phyloP scores from a whole-genome alignment of 2,888 invertebrate genomes.

The Drosophila subsilvestris region DNA sequence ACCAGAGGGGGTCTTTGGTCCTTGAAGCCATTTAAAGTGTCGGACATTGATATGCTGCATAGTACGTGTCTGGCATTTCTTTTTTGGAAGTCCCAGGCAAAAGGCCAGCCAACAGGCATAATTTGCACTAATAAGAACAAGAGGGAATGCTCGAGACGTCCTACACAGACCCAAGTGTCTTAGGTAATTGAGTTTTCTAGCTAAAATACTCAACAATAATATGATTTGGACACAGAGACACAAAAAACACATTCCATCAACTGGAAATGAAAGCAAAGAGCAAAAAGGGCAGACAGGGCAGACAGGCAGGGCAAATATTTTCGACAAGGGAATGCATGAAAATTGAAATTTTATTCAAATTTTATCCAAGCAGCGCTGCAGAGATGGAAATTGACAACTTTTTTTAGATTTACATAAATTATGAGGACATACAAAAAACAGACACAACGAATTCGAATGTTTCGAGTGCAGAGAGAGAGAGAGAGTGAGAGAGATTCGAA shows the following conservation, averaged over 20 bases:
- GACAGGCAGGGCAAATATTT: background rate
- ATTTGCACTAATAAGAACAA: constrained; percentile 68
- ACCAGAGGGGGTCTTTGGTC: background rate
- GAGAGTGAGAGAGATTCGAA: constrained; percentile 36
- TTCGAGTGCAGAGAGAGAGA: constrained; percentile 24
- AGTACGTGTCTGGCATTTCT: constrained; percentile 66
- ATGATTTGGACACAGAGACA: constrained; percentile 12
- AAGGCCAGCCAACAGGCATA: constrained; percentile 33
- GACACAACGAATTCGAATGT: constrained; percentile 26
- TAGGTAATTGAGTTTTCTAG: constrained; percentile 68
- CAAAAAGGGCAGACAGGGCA: background rate
- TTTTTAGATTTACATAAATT: constrained; percentile 70
- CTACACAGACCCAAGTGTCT: constrained; percentile 16
- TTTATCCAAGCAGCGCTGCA: background rate
- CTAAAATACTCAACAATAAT: constrained; percentile 47
- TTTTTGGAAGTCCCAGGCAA: background rate
- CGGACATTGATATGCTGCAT: constrained; percentile 58
- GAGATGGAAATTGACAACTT: constrained; percentile 40
- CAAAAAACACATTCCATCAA: too few species aligned
- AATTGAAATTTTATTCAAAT: constrained; percentile 75
- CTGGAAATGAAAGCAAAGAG: background rate
- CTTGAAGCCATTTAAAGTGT: constrained; percentile 47
- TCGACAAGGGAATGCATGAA: constrained; percentile 54
- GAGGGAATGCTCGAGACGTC: constrained; percentile 26
- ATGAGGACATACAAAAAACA: constrained; percentile 45